These are phyloP conservation scores for Melipona beecheii DNA, from an alignment of 2,888 invertebrate genomes.

Conservation along the genomic window DNA sequence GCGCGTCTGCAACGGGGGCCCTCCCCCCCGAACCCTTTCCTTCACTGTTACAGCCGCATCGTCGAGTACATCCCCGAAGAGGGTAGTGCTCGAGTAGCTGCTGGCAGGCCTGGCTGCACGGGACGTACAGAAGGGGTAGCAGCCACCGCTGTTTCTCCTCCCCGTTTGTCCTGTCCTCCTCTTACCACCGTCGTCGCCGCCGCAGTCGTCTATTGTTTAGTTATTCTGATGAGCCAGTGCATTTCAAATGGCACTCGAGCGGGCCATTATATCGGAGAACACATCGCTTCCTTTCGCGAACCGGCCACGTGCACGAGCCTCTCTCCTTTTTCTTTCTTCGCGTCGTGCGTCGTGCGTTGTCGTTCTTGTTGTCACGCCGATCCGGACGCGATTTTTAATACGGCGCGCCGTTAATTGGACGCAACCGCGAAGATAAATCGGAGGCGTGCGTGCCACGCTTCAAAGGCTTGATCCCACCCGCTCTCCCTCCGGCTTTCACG, in stretches of 20 bases:
- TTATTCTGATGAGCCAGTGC: constrained; percentile 81
- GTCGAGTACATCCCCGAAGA: constrained; percentile 45
- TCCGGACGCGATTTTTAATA: constrained; percentile 40
- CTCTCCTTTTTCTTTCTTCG: background rate
- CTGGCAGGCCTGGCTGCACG: constrained; percentile 35
- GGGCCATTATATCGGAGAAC: constrained; percentile 74
- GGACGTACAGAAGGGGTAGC: constrained; percentile 6
- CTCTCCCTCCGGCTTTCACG: background rate
- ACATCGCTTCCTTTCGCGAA: constrained; percentile 57
- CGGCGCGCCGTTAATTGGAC: constrained; percentile 52
- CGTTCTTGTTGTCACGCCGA: background rate
- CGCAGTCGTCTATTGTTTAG: constrained; percentile 76
- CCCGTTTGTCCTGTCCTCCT: constrained; percentile 50
- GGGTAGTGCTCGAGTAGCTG: constrained; percentile 63
- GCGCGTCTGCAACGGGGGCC: constrained; percentile 22
- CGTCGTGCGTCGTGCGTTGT: background rate
- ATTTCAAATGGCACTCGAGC: constrained; percentile 77
- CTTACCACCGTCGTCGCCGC: constrained; percentile 35
- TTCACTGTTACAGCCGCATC: constrained; percentile 44
- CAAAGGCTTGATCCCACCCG: background rate
- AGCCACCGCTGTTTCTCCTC: constrained; percentile 6
- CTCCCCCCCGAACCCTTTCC: constrained; percentile 19
- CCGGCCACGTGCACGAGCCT: constrained; percentile 46
- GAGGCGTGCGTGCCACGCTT: constrained; percentile 16
- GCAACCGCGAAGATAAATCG: constrained; percentile 30